Evolutionary conservation across 2,888 invertebrate genomes (phyloP).

Genomic region (Andrena praecox): DNA sequence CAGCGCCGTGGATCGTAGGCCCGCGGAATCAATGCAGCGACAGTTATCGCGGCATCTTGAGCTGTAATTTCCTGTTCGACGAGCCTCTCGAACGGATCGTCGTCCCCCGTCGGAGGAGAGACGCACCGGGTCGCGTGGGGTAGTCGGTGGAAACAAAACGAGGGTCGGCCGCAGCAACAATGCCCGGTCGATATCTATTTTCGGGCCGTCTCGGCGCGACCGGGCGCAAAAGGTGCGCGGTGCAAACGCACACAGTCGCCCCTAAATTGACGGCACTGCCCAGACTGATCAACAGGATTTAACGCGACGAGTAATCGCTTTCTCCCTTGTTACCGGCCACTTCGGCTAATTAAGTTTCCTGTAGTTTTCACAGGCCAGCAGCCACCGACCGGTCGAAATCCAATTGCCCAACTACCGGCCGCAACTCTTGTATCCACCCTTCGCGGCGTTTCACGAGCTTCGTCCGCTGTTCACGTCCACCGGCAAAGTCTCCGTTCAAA

Average conservation of each 20-base stretch:
- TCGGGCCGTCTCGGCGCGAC: conserved; percentile 27
- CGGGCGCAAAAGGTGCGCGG: conserved; percentile 34
- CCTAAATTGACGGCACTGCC: conserved; percentile 66
- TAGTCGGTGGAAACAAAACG: conserved; percentile 47
- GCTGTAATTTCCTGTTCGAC: conserved; percentile 54
- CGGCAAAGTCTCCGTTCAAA: neutral
- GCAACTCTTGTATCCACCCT: conserved; percentile 57
- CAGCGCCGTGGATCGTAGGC: neutral
- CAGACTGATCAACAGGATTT: conserved; percentile 58
- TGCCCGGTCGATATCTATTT: conserved; percentile 53
- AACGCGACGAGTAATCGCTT: conserved; percentile 72
- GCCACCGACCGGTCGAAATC: conserved; percentile 68
- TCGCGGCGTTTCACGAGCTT: conserved; percentile 3
- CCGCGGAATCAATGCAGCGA: neutral
- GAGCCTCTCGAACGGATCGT: conserved; percentile 37
- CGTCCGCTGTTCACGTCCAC: too few relatives aligned
- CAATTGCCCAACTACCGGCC: conserved; percentile 75
- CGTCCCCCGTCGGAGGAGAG: conserved; percentile 19
- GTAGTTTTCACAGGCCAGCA: conserved; percentile 75
- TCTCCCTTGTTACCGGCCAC: conserved; percentile 70
- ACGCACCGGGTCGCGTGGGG: conserved; percentile 13
- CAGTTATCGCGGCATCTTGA: conserved; percentile 38
- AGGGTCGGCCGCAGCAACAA: conserved; percentile 31
- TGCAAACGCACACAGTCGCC: conserved; percentile 16
- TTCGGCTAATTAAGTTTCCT: conserved; percentile 78